Evolutionary conservation across 2,888 invertebrate genomes (phyloP), one percentile per base, ranked within the genome.

Genomic region (Seira ritae): DNA sequence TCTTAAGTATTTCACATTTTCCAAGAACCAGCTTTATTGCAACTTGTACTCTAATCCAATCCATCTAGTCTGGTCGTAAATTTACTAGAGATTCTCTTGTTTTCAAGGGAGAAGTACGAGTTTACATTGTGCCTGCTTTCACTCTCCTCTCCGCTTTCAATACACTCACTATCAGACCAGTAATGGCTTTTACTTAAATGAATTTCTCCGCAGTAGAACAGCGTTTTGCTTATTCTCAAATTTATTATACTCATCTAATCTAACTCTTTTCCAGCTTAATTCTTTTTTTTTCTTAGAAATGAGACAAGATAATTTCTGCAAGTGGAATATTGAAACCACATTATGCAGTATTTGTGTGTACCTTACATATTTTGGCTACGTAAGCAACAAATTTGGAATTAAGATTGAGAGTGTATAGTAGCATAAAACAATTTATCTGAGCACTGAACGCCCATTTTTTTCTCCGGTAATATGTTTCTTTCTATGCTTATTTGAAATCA

Each of bases 11-110:
- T 31, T 31, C 31, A 4, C 31, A 31, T 31, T 31, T 31, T 31
- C 31, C 2, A 31, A 31, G 31, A 31, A 31, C 31, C 8, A 31
- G 8, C 1, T 55, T 55, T 55, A 55, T 55, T 55, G 55, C 55
- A 17, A 55, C 6, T 55, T 55, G n/a, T 74, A 74, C 79, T 79
- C 67, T 78, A 79, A 79, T 79, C 79, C 79, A 79, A 79, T 79
- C 71, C 66, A 66, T 71, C 67, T 71, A 67, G 65, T 65, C 72
- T 60, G 67, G 17, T 3, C 3, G 15, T 55, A 55, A 3, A 55
- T 31, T 2, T 31, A 55, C 55, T 55, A n/a, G 8, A n/a, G 8
- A 55, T 55, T 55, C 6, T 3, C 31, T 8, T 55, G 55, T 55
- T 55, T 12, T 55, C 3, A 55, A 55, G 6, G 17, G 17, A 42